Evolutionary conservation across 2,888 invertebrate species (phyloP).

Genomic region (Athrips mouffetella): DNA sequence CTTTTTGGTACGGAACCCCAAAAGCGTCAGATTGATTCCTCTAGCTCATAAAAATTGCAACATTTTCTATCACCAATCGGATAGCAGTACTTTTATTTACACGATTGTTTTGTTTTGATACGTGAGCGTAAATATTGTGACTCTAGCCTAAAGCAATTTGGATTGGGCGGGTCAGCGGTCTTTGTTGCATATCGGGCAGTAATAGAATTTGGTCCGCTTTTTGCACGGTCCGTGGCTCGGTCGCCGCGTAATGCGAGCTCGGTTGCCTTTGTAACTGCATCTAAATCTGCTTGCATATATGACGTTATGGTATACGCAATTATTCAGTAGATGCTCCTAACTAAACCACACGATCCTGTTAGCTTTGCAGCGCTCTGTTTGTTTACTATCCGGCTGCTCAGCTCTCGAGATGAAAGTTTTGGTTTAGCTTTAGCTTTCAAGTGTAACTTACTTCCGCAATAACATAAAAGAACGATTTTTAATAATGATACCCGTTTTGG

Average conservation of each 20-base stretch:
- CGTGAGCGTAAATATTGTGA: conserved; percentile 67
- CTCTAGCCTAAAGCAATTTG: conserved; percentile 75
- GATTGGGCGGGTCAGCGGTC: conserved; percentile 66
- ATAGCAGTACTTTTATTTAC: conserved; percentile 46
- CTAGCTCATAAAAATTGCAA: too few species aligned
- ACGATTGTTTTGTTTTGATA: conserved; percentile 56
- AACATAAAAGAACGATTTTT: neutral
- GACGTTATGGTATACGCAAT: conserved; percentile 50
- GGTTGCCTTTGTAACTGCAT: conserved; percentile 73
- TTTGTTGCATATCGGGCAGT: conserved; percentile 76
- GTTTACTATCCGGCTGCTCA: conserved; percentile 15
- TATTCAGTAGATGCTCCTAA: conserved; percentile 34
- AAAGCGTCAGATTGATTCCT: neutral
- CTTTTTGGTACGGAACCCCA: neutral
- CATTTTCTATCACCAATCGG: neutral
- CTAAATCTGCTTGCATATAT: conserved; percentile 63
- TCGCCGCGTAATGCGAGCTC: conserved; percentile 64
- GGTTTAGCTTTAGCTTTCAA: conserved; percentile 1
- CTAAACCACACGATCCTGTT: conserved; percentile 19
- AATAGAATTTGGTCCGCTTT: conserved; percentile 78
- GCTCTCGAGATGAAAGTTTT: conserved; percentile 6
- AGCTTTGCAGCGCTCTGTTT: conserved; percentile 18
- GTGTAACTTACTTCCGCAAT: neutral
- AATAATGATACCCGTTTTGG: too few species aligned
- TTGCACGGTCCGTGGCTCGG: conserved; percentile 61